A percentile compares a stretch with the other conserved stretches of the same genome.
These are phyloP conservation scores for Melipona bicolor DNA, from an alignment of 2,888 invertebrate species.

Conservation along the genomic window DNA sequence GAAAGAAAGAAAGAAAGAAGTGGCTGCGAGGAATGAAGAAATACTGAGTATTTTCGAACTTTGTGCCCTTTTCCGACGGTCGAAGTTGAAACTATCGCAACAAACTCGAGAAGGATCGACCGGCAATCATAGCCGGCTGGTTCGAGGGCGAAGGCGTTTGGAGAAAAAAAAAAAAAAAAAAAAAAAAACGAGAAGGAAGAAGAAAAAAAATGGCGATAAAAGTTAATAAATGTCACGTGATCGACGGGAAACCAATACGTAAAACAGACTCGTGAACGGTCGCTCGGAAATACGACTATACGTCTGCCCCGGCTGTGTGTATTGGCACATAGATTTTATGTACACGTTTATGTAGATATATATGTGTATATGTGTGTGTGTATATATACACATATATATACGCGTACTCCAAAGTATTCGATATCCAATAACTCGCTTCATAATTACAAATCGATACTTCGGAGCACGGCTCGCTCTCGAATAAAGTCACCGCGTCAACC, in stretches of 20 bases:
- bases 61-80: not conserved
- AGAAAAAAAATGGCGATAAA: slow-evolving; percentile 16
- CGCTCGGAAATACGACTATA: slow-evolving; percentile 23
- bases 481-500: slow-evolving; percentile 44
- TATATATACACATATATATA: not conserved
- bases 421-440: slow-evolving; percentile 55
- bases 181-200: not conserved
- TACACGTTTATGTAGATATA: not conserved
- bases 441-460: slow-evolving; percentile 56
- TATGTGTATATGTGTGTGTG: too few species aligned
- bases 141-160: not conserved
- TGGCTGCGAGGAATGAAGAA: too few species aligned
- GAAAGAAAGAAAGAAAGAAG: too few species aligned
- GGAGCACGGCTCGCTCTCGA: slow-evolving; percentile 15
- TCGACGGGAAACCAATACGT: slow-evolving; percentile 43
- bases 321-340: not conserved
- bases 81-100: slow-evolving; percentile 6
- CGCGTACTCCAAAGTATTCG: slow-evolving; percentile 42
- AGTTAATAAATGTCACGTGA: slow-evolving; percentile 50
- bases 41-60: too few species aligned
- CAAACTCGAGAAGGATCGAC: slow-evolving; percentile 18
- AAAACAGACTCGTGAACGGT: slow-evolving; percentile 12
- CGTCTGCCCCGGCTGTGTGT: too few species aligned
- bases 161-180: not conserved
- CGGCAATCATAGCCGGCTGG: not conserved